Evolutionary conservation across 2,888 invertebrate species (phyloP), one percentile per base, ranked within the genome.

Genomic region (Drosophila pseudotakahashii): DNA sequence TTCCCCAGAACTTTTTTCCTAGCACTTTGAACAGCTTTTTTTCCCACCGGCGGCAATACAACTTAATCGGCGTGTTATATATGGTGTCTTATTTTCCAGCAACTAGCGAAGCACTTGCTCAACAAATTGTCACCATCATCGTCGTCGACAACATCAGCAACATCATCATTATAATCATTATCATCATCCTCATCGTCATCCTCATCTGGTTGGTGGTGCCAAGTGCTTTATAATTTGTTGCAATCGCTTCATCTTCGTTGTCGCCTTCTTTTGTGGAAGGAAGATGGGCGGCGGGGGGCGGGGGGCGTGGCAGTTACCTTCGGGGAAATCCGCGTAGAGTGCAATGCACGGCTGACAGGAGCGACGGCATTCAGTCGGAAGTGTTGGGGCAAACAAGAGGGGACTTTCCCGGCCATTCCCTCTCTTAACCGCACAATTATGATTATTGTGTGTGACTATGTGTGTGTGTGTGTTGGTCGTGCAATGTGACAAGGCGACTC

Each of bases 371-470:
- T 67, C 67, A 82, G 34, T 77, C 61, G 60, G 70, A 77, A 77
- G 70, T 82, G 79, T 51, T 66, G 44, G 57, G 54, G 58, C 78
- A 71, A 63, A 47, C 66, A 73, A 10, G 32, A 19, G 37, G 45
- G 42, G 58, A 52, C 50, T 50, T 64, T 39, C 48, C 19, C 19
- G 6, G 9, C 26, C 14, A 14, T 7, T 10, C 36, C 10, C 23
- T 16, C 34, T 26, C 13, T 19, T 11, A 62, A 72, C 75, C 80
- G 66, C 80, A 79, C 86, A 82, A 79, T 81, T 85, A 82, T 85
- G 77, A 75, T 81, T 79, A 66, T 79, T 80, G 70, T 73, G 34
- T 34, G 34, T 34, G 34, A 0, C 11, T 11, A 11, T 34, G 34
- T 5, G 34, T 32, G 32, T 34, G 19, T 19, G 19, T 19, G 19